Evolutionary conservation across 2,888 invertebrate species (phyloP).

Genomic region (Campoletis raptor): DNA sequence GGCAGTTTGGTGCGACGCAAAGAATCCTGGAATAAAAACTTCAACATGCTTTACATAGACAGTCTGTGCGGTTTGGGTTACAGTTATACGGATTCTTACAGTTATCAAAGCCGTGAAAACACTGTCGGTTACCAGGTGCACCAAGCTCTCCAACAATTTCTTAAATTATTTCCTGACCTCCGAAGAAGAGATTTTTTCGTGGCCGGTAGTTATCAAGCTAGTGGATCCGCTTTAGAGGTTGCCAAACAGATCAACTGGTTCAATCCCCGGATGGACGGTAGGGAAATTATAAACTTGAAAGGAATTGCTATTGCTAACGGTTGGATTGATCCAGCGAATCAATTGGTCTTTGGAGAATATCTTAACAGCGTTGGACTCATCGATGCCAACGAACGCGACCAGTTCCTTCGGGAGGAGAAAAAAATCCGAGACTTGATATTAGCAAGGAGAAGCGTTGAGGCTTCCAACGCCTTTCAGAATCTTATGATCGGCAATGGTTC

Average conservation of each 20-base stretch:
- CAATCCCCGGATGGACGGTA: constrained; percentile 85
- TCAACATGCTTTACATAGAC: constrained; percentile 95
- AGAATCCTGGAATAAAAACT: constrained; percentile 92
- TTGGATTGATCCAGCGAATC: constrained; percentile 91
- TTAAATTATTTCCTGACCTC: constrained; percentile 92
- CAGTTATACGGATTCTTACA: constrained; percentile 92
- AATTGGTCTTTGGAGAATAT: constrained; percentile 92
- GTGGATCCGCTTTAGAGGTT: constrained; percentile 92
- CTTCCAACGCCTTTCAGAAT: constrained; percentile 90
- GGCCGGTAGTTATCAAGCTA: constrained; percentile 96
- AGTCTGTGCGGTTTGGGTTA: constrained; percentile 97
- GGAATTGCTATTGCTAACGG: constrained; percentile 93
- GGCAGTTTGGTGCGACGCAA: constrained; percentile 87
- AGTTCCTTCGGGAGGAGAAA: constrained; percentile 88
- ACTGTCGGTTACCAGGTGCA: constrained; percentile 93
- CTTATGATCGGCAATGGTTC: constrained; percentile 86
- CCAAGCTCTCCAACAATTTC: constrained; percentile 92
- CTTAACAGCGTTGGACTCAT: constrained; percentile 91
- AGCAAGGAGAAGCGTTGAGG: constrained; percentile 88
- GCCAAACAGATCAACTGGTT: constrained; percentile 90
- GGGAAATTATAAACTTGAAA: constrained; percentile 90
- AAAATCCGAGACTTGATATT: constrained; percentile 88
- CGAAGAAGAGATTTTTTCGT: constrained; percentile 92
- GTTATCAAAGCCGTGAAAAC: constrained; percentile 90
- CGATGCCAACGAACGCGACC: constrained; percentile 87